Evolutionary conservation across 2,797 vertebrate genomes (phyloP), one percentile per base, ranked within the genome.

Genomic region (Phalloptychus januarius): DNA sequence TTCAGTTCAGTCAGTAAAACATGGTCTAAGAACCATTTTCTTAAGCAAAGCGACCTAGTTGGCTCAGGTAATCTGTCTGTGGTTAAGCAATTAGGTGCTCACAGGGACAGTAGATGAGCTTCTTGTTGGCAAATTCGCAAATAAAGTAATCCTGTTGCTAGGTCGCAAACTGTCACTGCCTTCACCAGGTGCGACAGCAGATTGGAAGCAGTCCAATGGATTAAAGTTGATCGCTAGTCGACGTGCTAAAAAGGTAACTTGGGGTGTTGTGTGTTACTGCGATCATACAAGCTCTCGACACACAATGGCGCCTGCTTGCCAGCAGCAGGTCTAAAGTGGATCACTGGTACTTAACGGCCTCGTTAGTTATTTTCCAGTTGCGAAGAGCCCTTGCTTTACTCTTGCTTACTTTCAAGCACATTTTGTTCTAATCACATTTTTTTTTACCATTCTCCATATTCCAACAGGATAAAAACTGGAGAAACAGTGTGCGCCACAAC

Each of bases 401-500:
- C 58, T 65, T 78, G 69, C 20, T 72, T 79, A 25, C 42, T 42
- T 70, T 72, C 7, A 65, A 67, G 36, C 11, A 3, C 44, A 28
- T 79, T 74, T 76, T 13, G 7, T 72, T 46, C 52, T 73, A 73
- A 46, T n/a, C 3, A 82, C 61, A 88, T 78, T 52, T 23, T 86
- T 63, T 56, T 20, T 83, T 65, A 31, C 36, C 20, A 18, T 18
- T 80, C 40, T 73, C n/a, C 45, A 76, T 82, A n/a, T 54, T 80
- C 71, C 71, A 40, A 77, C 93, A 96, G 97, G 96, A 97, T 89
- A 97, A 96, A 91, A 97, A 97, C 58, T 97, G 96, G 96, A 95
- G 95, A 81, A 97, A 97, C 93, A 97, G 96, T 0, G 96, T 97
- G 33, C 92, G 96, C 4, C 96, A 97, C 94, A 97, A 97, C 93